A percentile compares a stretch with the other conserved stretches of the same genome.
phyloP scores from a whole-genome alignment of 1,140 invertebrate species.

The roundworm (Caenorhabditis elegans) region DNA sequence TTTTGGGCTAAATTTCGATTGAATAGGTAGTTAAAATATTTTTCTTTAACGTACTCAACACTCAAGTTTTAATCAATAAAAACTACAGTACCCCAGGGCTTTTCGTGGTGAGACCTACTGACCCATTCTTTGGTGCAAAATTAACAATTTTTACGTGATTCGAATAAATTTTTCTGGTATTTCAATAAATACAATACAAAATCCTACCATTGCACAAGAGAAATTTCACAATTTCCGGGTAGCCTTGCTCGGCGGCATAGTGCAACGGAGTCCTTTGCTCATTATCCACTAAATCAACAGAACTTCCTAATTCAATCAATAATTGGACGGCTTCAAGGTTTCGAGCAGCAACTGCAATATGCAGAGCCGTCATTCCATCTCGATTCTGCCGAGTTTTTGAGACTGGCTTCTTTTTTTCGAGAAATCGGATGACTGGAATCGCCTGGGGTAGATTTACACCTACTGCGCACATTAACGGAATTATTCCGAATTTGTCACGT shows the following conservation, averaged over 20 bases:
- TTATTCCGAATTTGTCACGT: conserved; percentile 14
- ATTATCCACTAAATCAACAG: neutral
- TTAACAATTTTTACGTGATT: no score
- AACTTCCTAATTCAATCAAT: neutral
- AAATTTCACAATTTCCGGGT: conserved; percentile 31
- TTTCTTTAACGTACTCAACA: no score
- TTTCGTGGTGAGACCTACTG: no score
- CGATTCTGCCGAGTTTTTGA: neutral
- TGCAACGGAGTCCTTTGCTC: conserved; percentile 39
- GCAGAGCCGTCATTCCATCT: conserved; percentile 39
- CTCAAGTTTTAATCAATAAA: no score
- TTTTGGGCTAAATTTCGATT: no score
- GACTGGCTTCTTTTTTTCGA: neutral
- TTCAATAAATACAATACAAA: neutral
- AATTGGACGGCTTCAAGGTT: conserved; percentile 5
- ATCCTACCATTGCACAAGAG: neutral
- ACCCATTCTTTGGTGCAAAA: no score
- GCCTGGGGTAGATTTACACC: conserved; percentile 28
- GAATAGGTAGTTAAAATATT: no score
- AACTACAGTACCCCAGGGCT: neutral
- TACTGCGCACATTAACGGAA: conserved; percentile 42
- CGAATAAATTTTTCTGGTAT: no score
- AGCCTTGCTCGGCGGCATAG: conserved; percentile 42
- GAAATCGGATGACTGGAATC: neutral
- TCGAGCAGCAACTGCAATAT: conserved; percentile 39